These are phyloP conservation scores for Eulemur rubriventer DNA, from an alignment of 2,797 vertebrate genomes.

Conservation along the genomic window DNA sequence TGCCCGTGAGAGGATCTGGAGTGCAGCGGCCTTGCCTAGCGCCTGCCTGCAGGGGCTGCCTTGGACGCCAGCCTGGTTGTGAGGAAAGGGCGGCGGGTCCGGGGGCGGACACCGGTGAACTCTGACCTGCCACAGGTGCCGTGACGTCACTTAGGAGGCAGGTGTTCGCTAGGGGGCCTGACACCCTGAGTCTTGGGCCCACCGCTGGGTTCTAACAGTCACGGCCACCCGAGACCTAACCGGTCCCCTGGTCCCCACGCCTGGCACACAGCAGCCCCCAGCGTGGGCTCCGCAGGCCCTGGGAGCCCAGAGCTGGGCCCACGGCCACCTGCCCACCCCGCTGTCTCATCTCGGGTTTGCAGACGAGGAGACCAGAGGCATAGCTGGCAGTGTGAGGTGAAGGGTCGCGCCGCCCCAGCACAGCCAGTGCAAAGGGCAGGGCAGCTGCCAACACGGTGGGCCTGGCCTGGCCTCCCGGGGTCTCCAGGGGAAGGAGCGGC, in stretches of 20 bases:
- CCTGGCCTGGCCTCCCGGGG: background rate
- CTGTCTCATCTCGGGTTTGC: rapidly evolving
- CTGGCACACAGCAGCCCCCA: too few relatives aligned
- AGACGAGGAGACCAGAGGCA: background rate
- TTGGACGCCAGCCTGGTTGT: rapidly evolving
- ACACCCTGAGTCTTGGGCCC: background rate
- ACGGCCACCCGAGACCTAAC: rapidly evolving
- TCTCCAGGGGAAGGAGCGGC: background rate
- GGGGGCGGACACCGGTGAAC: background rate
- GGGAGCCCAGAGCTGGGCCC: background rate
- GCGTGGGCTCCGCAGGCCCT: rapidly evolving
- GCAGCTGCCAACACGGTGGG: rapidly evolving
- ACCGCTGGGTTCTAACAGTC: too few relatives aligned
- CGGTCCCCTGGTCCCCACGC: rapidly evolving
- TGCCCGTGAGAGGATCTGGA: background rate
- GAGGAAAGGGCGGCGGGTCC: background rate
- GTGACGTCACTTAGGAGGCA: background rate
- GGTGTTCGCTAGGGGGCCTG: background rate
- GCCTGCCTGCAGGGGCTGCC: background rate
- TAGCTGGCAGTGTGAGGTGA: background rate
- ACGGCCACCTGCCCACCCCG: rapidly evolving
- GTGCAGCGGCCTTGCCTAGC: background rate
- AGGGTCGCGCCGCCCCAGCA: rapidly evolving
- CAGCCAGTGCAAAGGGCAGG: background rate
- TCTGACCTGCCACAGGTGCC: background rate